Evolutionary conservation across 2,888 invertebrate genomes (phyloP).

Genomic region (Luperina nickerlii): DNA sequence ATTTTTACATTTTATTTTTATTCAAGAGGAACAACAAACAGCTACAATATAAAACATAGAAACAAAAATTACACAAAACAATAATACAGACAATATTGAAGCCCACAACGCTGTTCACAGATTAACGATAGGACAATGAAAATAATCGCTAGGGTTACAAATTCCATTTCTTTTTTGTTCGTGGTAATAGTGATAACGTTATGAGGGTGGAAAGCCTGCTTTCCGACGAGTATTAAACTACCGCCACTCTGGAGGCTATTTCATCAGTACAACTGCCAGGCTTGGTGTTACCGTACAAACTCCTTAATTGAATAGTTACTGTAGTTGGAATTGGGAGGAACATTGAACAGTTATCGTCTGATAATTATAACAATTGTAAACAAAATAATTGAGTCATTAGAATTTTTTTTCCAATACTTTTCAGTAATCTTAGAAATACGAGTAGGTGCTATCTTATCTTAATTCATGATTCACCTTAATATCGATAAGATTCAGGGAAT

Average conservation of each 20-base stretch:
- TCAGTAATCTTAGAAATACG: slow-evolving; percentile 21
- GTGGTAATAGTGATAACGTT: neutral
- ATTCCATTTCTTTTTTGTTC: too few relatives aligned
- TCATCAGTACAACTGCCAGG: neutral
- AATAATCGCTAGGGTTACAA: too few relatives aligned
- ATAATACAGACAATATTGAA: too few relatives aligned
- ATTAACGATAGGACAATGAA: too few relatives aligned
- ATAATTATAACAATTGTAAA: neutral
- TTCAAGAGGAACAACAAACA: too few relatives aligned
- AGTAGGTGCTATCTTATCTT: slow-evolving; percentile 66
- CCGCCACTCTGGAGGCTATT: neutral
- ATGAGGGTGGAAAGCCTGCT: neutral
- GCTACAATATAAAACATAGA: too few relatives aligned
- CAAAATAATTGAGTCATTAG: slow-evolving; percentile 29
- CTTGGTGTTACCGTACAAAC: neutral
- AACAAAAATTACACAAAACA: too few relatives aligned
- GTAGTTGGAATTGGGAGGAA: neutral
- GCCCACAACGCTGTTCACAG: too few relatives aligned
- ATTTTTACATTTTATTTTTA: too few relatives aligned
- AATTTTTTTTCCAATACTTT: slow-evolving; percentile 43
- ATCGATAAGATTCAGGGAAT: slow-evolving; percentile 59
- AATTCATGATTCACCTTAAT: slow-evolving; percentile 62
- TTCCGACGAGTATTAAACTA: neutral
- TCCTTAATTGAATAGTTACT: neutral
- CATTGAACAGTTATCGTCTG: neutral